These are phyloP conservation scores for Argynnis bischoffii DNA, from an alignment of 2,888 invertebrate genomes.

Conservation along the genomic window DNA sequence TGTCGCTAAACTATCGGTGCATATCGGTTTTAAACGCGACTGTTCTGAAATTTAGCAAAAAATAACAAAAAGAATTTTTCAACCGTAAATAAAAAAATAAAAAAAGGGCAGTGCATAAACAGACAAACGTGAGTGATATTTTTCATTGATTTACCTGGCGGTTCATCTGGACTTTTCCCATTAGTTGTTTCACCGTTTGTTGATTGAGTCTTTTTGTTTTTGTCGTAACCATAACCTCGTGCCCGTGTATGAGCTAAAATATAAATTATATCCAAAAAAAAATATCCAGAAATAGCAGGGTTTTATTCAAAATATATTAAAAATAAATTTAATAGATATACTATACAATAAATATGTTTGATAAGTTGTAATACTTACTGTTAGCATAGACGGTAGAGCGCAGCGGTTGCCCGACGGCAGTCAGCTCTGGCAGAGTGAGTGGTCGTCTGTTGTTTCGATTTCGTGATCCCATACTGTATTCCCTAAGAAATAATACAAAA, in stretches of 20 bases:
- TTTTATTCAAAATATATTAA: conserved; percentile 54
- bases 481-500: conserved; percentile 49
- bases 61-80: conserved; percentile 37
- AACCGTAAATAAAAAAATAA: conserved; percentile 34
- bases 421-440: conserved; percentile 68
- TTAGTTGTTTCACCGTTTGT: conserved; percentile 54
- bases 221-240: conserved; percentile 65
- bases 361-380: conserved; percentile 51
- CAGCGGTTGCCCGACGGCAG: conserved; percentile 57
- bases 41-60: conserved; percentile 62
- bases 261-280: conserved; percentile 45
- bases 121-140: background rate
- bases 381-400: conserved; percentile 73
- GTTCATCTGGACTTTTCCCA: conserved; percentile 61
- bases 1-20: conserved; percentile 55
- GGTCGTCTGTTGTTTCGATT: conserved; percentile 58
- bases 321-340: too few relatives aligned
- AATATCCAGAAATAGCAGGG: conserved; percentile 47
- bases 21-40: conserved; percentile 54
- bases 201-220: conserved; percentile 60
- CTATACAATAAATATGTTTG: too few relatives aligned
- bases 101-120: conserved; percentile 11
- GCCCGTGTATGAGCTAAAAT: conserved; percentile 58
- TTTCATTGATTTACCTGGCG: conserved; percentile 51
- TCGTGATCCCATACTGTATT: conserved; percentile 55